phyloP scores from a whole-genome alignment of 2,888 invertebrate genomes.

The Galeruca laticollis region DNA sequence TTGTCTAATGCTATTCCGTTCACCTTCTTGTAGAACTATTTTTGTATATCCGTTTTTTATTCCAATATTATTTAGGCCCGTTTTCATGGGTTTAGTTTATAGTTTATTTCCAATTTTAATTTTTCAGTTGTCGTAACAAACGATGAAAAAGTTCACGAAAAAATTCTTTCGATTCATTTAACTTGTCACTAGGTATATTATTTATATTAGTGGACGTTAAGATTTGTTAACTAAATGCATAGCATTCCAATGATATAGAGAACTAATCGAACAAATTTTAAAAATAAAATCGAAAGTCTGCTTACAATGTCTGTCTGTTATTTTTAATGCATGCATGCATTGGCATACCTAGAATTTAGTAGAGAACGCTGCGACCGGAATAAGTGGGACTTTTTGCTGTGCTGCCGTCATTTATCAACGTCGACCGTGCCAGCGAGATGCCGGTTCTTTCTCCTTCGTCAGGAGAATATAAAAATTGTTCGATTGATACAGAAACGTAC shows the following conservation, averaged over 20 bases:
- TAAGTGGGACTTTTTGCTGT: constrained; percentile 37
- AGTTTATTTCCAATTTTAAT: too few relatives aligned
- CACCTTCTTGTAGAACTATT: too few relatives aligned
- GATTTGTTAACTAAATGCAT: constrained; percentile 1
- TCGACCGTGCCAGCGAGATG: constrained; percentile 36
- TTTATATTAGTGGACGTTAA: background rate
- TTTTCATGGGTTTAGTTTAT: too few relatives aligned
- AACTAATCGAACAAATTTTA: background rate
- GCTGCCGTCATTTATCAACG: constrained; percentile 48
- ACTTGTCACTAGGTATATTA: background rate
- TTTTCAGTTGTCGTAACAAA: too few relatives aligned
- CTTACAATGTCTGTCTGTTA: constrained; percentile 4
- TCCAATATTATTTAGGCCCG: too few relatives aligned
- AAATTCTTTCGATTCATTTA: too few relatives aligned
- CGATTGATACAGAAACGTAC: constrained; percentile 20
- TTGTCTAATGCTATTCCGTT: too few relatives aligned
- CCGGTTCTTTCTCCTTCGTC: constrained; percentile 16
- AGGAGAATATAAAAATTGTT: constrained; percentile 33
- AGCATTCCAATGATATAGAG: background rate
- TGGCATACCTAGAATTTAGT: constrained; percentile 26
- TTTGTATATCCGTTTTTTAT: too few relatives aligned
- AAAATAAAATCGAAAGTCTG: constrained; percentile 21
- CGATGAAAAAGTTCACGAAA: too few relatives aligned
- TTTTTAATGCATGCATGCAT: constrained; percentile 11
- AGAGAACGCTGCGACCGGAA: constrained; percentile 30